phyloP scores from a whole-genome alignment of 1,140 invertebrate species.

The Drosophila miranda region DNA sequence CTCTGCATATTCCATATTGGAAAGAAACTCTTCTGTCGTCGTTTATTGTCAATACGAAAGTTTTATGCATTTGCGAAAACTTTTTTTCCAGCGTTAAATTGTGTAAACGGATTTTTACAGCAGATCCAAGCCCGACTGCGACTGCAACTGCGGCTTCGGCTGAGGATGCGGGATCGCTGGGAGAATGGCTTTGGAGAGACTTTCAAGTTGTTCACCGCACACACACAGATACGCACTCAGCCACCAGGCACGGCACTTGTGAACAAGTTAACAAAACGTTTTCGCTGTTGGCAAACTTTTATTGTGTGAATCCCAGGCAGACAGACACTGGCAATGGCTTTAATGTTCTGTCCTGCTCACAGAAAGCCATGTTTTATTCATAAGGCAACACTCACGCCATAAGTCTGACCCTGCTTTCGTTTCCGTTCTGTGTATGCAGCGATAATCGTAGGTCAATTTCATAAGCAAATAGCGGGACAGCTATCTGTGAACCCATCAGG shows the following conservation, averaged over 20 bases:
- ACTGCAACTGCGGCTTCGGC: not conserved
- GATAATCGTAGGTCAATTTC: constrained; percentile 76
- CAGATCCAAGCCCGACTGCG: constrained; percentile 44
- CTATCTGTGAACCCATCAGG: constrained; percentile 56
- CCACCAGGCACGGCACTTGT: constrained; percentile 30
- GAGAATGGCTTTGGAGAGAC: constrained; percentile 29
- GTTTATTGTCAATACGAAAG: constrained; percentile 78
- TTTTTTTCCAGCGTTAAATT: constrained; percentile 66
- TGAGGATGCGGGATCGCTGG: constrained; percentile 31
- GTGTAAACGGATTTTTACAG: constrained; percentile 61
- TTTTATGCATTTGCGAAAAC: constrained; percentile 68
- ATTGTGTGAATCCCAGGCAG: constrained; percentile 34
- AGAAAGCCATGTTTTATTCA: constrained; percentile 57
- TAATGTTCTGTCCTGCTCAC: constrained; percentile 20
- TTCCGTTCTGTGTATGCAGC: constrained; percentile 53
- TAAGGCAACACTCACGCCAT: constrained; percentile 47
- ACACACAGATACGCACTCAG: constrained; percentile 13
- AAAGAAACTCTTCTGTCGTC: constrained; percentile 38
- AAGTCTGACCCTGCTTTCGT: constrained; percentile 22
- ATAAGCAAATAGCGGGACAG: constrained; percentile 72
- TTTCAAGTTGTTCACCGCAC: constrained; percentile 27
- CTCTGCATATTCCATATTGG: constrained; percentile 42
- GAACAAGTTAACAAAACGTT: constrained; percentile 70
- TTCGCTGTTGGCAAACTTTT: constrained; percentile 58
- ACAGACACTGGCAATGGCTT: constrained; percentile 6